Conservation (phyloP, 2,888 invertebrate species). For the Andrena haemorrhoa region DNA sequence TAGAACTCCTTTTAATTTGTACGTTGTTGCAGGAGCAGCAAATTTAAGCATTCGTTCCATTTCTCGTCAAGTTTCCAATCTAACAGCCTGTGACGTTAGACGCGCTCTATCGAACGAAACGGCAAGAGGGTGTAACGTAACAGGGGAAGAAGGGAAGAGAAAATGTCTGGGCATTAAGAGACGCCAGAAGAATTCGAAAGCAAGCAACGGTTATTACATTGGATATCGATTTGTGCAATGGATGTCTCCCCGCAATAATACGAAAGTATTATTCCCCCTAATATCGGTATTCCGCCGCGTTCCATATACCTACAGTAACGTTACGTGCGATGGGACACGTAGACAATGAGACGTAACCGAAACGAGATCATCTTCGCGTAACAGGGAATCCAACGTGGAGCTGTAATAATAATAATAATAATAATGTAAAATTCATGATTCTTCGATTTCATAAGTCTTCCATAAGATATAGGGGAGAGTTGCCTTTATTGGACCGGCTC, state of each 20-base stretch:
- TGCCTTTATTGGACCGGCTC: too few relatives aligned
- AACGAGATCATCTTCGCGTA: conserved; percentile 28
- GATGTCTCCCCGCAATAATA: conserved; percentile 36
- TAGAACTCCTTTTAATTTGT: neutral
- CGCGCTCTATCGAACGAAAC: too few relatives aligned
- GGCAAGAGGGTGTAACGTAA: too few relatives aligned
- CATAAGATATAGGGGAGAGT: too few relatives aligned
- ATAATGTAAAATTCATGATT: conserved; percentile 14
- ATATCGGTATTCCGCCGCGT: conserved; percentile 32
- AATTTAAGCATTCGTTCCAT: too few relatives aligned
- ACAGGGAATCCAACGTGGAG: conserved; percentile 19
- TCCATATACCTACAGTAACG: conserved; percentile 27
- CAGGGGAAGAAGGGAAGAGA: neutral
- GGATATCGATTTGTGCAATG: conserved; percentile 67
- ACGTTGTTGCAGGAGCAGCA: too few relatives aligned
- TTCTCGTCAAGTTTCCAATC: too few relatives aligned
- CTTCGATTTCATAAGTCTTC: neutral
- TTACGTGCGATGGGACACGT: conserved; percentile 16
- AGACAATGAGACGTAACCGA: conserved; percentile 27
- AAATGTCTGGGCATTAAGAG: conserved; percentile 65
- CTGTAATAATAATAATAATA: neutral
- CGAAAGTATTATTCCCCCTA: conserved; percentile 31
- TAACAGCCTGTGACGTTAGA: too few relatives aligned
- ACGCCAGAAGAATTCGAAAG: conserved; percentile 66
- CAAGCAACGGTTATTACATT: conserved; percentile 71